These are phyloP conservation scores for Dryococelus australis DNA, from an alignment of 2,888 invertebrate species.

Conservation along the genomic window DNA sequence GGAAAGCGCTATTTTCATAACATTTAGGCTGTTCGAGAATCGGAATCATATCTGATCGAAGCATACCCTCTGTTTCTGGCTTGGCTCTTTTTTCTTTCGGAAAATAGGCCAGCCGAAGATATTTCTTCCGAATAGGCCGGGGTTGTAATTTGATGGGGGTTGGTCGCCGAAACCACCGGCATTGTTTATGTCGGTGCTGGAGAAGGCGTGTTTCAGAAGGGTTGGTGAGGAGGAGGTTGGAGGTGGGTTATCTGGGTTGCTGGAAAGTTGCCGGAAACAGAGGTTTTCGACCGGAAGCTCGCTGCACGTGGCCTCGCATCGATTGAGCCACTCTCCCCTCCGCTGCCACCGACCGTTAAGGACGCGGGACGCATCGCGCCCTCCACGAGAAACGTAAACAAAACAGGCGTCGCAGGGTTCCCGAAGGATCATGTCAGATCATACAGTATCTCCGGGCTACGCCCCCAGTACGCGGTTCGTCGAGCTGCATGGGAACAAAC, in stretches of 20 bases:
- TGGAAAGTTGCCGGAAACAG: neutral
- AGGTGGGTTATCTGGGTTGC: neutral
- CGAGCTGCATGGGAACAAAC: too few relatives aligned
- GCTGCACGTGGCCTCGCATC: neutral
- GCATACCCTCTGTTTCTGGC: too few relatives aligned
- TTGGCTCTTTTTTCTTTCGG: too few relatives aligned
- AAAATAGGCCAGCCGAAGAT: too few relatives aligned
- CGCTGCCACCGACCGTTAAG: neutral
- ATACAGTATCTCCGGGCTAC: too few relatives aligned
- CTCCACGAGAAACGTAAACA: neutral
- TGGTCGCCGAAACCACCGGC: neutral
- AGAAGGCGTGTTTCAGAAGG: neutral
- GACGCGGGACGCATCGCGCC: neutral
- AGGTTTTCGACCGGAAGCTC: constrained; percentile 3
- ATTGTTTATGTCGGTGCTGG: neutral
- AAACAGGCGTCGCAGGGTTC: neutral
- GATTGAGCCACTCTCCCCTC: neutral
- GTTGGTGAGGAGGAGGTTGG: neutral
- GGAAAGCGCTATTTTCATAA: too few relatives aligned
- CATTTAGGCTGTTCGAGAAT: too few relatives aligned
- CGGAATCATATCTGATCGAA: too few relatives aligned
- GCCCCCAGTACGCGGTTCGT: too few relatives aligned
- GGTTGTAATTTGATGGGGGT: neutral
- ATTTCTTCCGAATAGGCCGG: too few relatives aligned
- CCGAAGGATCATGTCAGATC: too few relatives aligned